These are phyloP conservation scores for Lymantria dispar DNA, from an alignment of 2,888 invertebrate species.

Conservation along the genomic window DNA sequence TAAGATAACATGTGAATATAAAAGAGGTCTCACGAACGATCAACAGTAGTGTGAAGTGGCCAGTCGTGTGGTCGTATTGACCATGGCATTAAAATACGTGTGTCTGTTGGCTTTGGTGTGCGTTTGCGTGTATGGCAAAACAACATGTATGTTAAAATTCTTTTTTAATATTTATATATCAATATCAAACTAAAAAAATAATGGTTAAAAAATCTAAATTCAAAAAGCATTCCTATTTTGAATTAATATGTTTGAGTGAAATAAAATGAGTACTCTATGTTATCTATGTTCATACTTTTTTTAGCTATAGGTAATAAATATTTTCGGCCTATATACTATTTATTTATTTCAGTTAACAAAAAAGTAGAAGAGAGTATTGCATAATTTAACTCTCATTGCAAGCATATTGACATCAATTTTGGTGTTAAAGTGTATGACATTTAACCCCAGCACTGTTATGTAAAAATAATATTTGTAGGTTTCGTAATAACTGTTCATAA, in stretches of 20 bases:
- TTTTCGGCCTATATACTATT: too few relatives aligned
- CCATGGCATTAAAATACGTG: slow-evolving; percentile 68
- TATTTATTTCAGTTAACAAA: too few relatives aligned
- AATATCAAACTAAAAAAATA: neutral
- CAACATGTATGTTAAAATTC: slow-evolving; percentile 54
- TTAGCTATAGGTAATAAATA: too few relatives aligned
- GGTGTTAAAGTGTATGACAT: neutral
- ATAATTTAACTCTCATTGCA: too few relatives aligned
- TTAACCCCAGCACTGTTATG: neutral
- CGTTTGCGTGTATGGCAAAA: slow-evolving; percentile 59
- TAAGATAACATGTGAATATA: slow-evolving; percentile 56
- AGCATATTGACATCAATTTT: too few relatives aligned
- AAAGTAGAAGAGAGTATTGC: too few relatives aligned
- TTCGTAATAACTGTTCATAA: neutral
- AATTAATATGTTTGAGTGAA: neutral
- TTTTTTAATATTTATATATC: neutral
- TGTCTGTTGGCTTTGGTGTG: slow-evolving; percentile 55
- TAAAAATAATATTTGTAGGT: neutral
- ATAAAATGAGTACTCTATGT: too few relatives aligned
- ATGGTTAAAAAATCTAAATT: neutral
- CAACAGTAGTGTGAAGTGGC: slow-evolving; percentile 51
- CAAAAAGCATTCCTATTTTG: neutral
- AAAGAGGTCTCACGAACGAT: slow-evolving; percentile 49
- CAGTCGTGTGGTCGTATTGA: slow-evolving; percentile 61
- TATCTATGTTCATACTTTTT: too few relatives aligned